Base-by-base conservation (phyloP, 2,113 vertebrate genomes). In the Isichthys henryi region DNA sequence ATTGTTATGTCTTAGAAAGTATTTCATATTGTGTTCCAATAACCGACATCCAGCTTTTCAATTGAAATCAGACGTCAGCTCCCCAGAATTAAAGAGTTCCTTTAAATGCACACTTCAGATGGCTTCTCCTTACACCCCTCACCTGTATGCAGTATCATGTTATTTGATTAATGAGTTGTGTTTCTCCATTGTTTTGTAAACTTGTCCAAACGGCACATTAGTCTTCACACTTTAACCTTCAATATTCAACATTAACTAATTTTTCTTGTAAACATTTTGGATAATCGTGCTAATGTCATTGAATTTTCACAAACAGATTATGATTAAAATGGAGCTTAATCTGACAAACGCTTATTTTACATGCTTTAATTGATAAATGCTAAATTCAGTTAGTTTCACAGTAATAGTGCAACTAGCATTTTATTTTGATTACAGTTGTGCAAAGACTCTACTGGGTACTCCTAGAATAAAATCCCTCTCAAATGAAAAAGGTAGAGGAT, bases 111-210 rank as follows among this genome's bases (percentile, higher is more conserved):
- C 92, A 84, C 85, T 52, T 27, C 49, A 86, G 19, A 53, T 35
- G 8, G 4, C 49, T 52, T 3, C 85, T 35, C 27, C 17, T 2
- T 3, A 21, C 3, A 19, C 15, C 15, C 17, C 17, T 7, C 43
- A 21, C 31, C n/a, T 46, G 27, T 21, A 85, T 49, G 21, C 43
- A 48, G 13, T 45, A 49, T 27, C 21, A 49, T 92, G 93, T 93
- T 27, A 19, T 82, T 43, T 11, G 94, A 96, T 93, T 95, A 95
- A 96, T 93, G 94, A 46, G 35, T 82, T 95, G 95, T 94, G 94
- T 94, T 96, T 96, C 93, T 93, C 91, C 94, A 95, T 94, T 96
- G 93, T 97, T 96, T 96, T 96, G 94, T 96, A 95, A 96, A 96
- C 86, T 93, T 96, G 95, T 97, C 96, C 96, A 95, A 94, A 95